Conservation (phyloP, 1,140 invertebrate species). For the Psilanteris sp. region DNA sequence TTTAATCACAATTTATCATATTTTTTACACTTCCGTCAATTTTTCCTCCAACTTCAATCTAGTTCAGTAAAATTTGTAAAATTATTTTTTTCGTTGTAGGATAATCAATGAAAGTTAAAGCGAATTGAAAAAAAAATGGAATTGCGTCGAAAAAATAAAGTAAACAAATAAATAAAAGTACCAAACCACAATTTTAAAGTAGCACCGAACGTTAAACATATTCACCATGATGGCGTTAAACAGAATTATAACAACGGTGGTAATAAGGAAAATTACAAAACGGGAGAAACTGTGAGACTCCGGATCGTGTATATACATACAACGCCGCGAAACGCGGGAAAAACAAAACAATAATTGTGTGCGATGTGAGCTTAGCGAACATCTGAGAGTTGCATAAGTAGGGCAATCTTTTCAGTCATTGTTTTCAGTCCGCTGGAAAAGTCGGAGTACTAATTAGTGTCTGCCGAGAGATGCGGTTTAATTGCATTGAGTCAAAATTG, state of each 20-base stretch:
- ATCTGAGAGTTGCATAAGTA: slow-evolving; percentile 67
- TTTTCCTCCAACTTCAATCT: too few species aligned
- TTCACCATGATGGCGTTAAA: slow-evolving; percentile 14
- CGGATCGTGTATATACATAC: slow-evolving; percentile 16
- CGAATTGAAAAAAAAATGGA: too few species aligned
- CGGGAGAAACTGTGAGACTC: slow-evolving; percentile 62
- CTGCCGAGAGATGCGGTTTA: slow-evolving; percentile 25
- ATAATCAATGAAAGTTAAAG: too few species aligned
- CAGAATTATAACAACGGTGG: slow-evolving; percentile 15
- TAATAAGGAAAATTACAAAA: slow-evolving; percentile 58
- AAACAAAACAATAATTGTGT: slow-evolving; percentile 65
- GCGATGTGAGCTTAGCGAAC: slow-evolving; percentile 43
- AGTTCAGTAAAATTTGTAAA: too few species aligned
- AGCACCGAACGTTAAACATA: slow-evolving; percentile 1
- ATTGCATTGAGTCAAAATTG: slow-evolving; percentile 53
- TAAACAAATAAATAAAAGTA: too few species aligned
- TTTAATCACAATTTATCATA: too few species aligned
- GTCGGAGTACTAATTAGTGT: slow-evolving; percentile 55
- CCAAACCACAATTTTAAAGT: not conserved
- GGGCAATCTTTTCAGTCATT: slow-evolving; percentile 63
- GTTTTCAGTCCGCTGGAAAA: slow-evolving; percentile 57
- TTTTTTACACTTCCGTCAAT: too few species aligned
- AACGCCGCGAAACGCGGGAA: slow-evolving; percentile 43
- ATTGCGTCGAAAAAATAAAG: too few species aligned
- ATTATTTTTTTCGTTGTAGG: too few species aligned